A percentile compares a stretch with the other conserved stretches of the same genome.
These are phyloP conservation scores for Aphaenogaster floridana DNA, from an alignment of 1,140 invertebrate genomes.

Conservation along the genomic window DNA sequence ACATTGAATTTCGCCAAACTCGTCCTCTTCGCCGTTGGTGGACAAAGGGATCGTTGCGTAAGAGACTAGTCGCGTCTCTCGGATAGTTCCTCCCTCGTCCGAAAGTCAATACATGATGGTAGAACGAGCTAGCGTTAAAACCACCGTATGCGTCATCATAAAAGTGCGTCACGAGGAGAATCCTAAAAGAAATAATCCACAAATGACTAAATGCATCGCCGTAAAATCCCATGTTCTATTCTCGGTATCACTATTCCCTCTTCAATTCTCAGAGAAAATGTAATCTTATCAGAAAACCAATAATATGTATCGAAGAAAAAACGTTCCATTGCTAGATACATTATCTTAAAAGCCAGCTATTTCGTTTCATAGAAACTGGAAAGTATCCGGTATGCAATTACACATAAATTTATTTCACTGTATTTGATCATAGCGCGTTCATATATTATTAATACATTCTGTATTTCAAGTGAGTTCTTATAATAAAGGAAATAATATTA, in stretches of 20 bases:
- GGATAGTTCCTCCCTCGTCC: neutral
- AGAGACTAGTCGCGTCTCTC: neutral
- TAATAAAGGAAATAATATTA: neutral
- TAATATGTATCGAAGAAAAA: neutral
- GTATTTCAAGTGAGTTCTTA: neutral
- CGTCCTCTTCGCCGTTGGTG: neutral
- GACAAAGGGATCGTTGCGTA: conserved; percentile 32
- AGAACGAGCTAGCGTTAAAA: neutral
- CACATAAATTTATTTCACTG: neutral
- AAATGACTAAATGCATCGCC: neutral
- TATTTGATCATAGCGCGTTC: neutral
- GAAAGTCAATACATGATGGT: conserved; percentile 9
- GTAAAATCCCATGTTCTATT: conserved; percentile 6
- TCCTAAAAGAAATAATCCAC: neutral
- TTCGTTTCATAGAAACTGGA: neutral
- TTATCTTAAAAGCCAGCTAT: neutral
- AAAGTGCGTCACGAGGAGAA: neutral
- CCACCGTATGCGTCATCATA: neutral
- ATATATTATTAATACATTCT: neutral
- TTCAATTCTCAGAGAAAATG: neutral
- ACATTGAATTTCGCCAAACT: conserved; percentile 27
- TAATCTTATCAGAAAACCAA: conserved; percentile 12
- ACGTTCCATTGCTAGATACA: neutral
- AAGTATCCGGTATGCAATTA: neutral
- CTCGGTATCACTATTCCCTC: neutral